phyloP scores from a whole-genome alignment of 2,797 vertebrate species.

The Poecilia wingei region DNA sequence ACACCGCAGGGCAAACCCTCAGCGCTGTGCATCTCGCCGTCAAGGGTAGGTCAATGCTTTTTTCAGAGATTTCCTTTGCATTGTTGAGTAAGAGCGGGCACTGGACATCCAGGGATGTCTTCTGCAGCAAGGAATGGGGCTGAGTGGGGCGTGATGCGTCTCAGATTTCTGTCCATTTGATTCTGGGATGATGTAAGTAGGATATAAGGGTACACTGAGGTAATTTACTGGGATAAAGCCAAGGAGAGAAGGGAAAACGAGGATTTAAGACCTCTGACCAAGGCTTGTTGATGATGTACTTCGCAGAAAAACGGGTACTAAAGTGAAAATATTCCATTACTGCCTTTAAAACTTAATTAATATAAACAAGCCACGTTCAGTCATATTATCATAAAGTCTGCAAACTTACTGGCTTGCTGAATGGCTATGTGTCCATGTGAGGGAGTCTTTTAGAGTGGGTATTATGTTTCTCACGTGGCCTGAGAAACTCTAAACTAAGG shows the following conservation, averaged over 20 bases:
- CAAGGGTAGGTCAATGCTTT: conserved; percentile 84
- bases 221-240: conserved; percentile 50
- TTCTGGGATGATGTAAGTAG: conserved; percentile 60
- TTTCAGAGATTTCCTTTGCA: neutral
- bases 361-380: conserved; percentile 59
- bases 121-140: conserved; percentile 26
- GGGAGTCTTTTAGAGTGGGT: conserved; percentile 54
- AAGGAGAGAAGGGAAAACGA: conserved; percentile 8
- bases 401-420: conserved; percentile 72
- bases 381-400: conserved; percentile 65
- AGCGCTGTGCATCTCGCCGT: conserved; percentile 93
- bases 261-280: neutral
- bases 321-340: neutral
- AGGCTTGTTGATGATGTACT: neutral
- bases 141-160: conserved; percentile 33
- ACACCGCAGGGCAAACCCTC: conserved; percentile 93
- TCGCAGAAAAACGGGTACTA: neutral
- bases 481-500: conserved; percentile 58
- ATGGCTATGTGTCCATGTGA: conserved; percentile 64
- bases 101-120: conserved; percentile 9
- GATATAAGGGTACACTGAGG: conserved; percentile 49
- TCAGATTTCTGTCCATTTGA: conserved; percentile 62
- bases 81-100: conserved; percentile 3
- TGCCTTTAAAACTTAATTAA: neutral
- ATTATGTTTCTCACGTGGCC: conserved; percentile 74